Evolutionary conservation across 2,888 invertebrate species (phyloP).

Genomic region (Scaeva pyrastri): DNA sequence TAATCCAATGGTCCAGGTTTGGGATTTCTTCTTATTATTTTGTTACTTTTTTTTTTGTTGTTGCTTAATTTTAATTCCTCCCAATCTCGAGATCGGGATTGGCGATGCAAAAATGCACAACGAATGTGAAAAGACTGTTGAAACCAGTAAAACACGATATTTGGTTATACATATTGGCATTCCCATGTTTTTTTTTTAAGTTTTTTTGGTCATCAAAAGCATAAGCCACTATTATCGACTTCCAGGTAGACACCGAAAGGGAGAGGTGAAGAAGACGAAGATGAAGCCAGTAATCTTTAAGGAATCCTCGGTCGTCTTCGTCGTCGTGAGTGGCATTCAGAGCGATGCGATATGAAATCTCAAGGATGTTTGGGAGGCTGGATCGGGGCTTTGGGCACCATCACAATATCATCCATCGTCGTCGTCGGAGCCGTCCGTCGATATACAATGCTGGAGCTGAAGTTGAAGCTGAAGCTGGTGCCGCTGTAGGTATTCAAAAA

Average conservation of each 20-base stretch:
- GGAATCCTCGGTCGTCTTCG: constrained; percentile 20
- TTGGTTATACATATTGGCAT: constrained; percentile 70
- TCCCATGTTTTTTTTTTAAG: constrained; percentile 21
- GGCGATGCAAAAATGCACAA: constrained; percentile 50
- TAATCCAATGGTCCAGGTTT: constrained; percentile 68
- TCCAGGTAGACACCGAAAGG: constrained; percentile 14
- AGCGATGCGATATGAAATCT: constrained; percentile 75
- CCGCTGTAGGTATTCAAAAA: constrained; percentile 28
- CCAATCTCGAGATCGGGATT: constrained; percentile 8
- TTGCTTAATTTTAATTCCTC: constrained; percentile 1
- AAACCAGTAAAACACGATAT: constrained; percentile 76
- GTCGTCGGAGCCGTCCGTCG: too few relatives aligned
- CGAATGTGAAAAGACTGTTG: constrained; percentile 53
- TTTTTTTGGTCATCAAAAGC: constrained; percentile 34
- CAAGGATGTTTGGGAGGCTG: constrained; percentile 74
- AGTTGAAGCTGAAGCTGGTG: background rate
- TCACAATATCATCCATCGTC: constrained; percentile 10
- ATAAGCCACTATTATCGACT: constrained; percentile 35
- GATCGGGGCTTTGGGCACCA: background rate
- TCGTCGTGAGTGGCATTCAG: constrained; percentile 62
- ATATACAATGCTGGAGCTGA: constrained; percentile 11
- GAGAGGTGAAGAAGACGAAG: background rate
- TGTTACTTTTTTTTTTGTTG: constrained; percentile 3
- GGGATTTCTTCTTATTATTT: constrained; percentile 20
- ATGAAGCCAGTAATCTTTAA: background rate